A percentile compares a stretch with the other conserved stretches of the same genome.
Evolutionary conservation across 2,888 invertebrate species (phyloP).

Genomic region (Cephus nigrinus): DNA sequence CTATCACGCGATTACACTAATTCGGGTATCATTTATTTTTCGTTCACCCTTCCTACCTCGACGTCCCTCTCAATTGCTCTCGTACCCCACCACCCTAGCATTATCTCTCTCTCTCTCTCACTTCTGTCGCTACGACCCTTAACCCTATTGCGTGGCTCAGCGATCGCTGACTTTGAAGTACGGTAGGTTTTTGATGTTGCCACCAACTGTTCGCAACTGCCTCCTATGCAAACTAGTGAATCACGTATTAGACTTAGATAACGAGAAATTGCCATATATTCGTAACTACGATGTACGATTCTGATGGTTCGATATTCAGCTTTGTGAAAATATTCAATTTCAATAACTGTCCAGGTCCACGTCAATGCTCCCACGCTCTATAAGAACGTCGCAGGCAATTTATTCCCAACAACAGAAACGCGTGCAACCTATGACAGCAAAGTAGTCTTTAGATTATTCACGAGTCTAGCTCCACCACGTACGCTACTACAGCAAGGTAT

Average conservation of each 20-base stretch:
- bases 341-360: neutral
- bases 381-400: neutral
- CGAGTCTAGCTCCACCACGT: neutral
- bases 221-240: slow-evolving; percentile 60
- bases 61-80: slow-evolving; percentile 24
- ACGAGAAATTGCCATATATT: neutral
- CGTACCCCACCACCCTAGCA: slow-evolving; percentile 29
- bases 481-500: slow-evolving; percentile 40
- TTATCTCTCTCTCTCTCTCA: slow-evolving; percentile 30
- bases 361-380: neutral
- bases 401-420: neutral
- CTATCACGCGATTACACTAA: slow-evolving; percentile 65
- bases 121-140: slow-evolving; percentile 33
- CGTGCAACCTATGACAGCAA: neutral
- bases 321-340: neutral
- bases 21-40: slow-evolving; percentile 65
- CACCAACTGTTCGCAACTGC: slow-evolving; percentile 61
- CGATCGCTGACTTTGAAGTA: slow-evolving; percentile 58
- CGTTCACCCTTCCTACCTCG: slow-evolving; percentile 52
- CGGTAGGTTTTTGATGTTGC: slow-evolving; percentile 63
- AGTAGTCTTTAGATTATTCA: neutral
- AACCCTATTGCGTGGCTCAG: slow-evolving; percentile 17
- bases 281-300: neutral
- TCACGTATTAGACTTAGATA: slow-evolving; percentile 51
- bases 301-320: neutral